Base-by-base conservation (phyloP, 2,797 vertebrate genomes). In the Micromesistius poutassou region DNA sequence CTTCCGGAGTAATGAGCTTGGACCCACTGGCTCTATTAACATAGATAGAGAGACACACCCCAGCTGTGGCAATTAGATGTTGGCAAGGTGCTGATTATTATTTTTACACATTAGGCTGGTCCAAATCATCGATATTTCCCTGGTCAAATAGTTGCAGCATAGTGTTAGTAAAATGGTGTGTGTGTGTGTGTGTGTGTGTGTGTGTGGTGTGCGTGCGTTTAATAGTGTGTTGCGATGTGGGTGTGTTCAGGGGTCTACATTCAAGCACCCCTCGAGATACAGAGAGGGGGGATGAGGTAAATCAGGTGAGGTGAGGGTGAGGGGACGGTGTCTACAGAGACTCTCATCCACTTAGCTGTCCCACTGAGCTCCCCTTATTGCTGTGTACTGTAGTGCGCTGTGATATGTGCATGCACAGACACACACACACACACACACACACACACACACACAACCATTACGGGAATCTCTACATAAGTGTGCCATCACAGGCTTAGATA, bases 1-100 rank as follows among this genome's bases (percentile, higher is more conserved):
- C 84, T 85, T 83, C 84, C 83, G 79, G 84, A 86, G 84, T 93
- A 93, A 93, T 93, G 90, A 93, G 92, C 90, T 84, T 79, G 79
- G 78, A 85, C 77, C 81, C 82, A 77, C 77, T 88, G 36, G 55
- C 81, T 87, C 86, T 87, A 85, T 89, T 88, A 90, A 76, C 38
- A 14, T 30, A 78, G 55, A 81, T 35, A 77, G 30, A 76, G 76
- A 79, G 74, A 81, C 73, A 30, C 22, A 22, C n/a, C 83, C 75
- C 83, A 89, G 83, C 80, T 87, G 80, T 83, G 78, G 79, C 84
- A 91, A 92, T 91, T 91, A 91, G 62, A 86, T 25, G 33, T 36
- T 80, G 78, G 76, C 79, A 81, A 86, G 88, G 81, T 81, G 86
- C 33, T 79, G 80, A 85, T 90, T 88, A 90, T 90, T 86, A 87